phyloP scores from a whole-genome alignment of 2,113 vertebrate genomes.

The Monarcha castaneiventris region DNA sequence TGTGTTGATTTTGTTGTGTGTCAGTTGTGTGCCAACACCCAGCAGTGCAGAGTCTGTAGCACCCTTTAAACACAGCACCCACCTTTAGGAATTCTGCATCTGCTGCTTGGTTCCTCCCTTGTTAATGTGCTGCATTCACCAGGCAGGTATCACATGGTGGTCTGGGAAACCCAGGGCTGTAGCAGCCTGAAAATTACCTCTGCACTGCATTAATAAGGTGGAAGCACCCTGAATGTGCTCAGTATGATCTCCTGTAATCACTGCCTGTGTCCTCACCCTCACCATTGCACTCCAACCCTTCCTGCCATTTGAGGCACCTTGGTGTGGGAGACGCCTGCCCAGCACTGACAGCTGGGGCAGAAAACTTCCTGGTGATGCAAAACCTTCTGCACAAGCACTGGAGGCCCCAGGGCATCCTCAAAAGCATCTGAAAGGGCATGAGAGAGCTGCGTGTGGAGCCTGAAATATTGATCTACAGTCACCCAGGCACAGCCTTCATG shows the following conservation, averaged over 20 bases:
- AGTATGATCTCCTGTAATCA: not conserved
- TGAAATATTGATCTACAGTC: not conserved
- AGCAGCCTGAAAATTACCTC: not conserved
- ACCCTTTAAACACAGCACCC: not conserved
- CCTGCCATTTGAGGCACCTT: not conserved
- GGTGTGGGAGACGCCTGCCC: not conserved
- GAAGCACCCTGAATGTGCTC: not conserved
- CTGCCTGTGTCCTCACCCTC: not conserved
- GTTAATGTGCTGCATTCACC: not conserved
- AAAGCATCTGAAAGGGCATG: not conserved
- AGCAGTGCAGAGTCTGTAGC: not conserved
- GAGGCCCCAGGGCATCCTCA: not conserved
- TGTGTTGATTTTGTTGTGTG: not conserved
- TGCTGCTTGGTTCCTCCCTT: not conserved
- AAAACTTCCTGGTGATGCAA: not conserved
- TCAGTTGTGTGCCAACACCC: fast-evolving
- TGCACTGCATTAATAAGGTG: not conserved
- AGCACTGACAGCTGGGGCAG: not conserved
- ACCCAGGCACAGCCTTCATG: not conserved
- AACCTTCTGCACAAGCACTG: not conserved
- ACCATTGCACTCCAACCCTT: not conserved
- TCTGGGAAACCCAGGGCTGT: not conserved
- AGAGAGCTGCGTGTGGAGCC: not conserved
- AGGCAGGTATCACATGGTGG: fast-evolving
- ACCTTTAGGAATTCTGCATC: not conserved